Evolutionary conservation across 2,113 vertebrate species (phyloP).

Genomic region (Percopsis transmontana): DNA sequence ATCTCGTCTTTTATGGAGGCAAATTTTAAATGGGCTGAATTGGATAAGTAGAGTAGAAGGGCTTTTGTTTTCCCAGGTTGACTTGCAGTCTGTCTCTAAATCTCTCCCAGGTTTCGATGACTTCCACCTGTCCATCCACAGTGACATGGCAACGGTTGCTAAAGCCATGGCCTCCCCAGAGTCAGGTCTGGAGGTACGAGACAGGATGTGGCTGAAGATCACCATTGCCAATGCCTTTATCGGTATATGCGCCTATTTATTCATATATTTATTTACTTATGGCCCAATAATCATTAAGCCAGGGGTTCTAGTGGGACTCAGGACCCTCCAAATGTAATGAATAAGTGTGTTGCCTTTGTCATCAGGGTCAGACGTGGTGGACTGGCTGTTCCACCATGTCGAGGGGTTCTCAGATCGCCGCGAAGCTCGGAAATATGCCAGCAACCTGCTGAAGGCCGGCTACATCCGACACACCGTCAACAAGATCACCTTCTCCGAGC

Average conservation of each 20-base stretch:
- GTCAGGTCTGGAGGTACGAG: slow-evolving; percentile 94
- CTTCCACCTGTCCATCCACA: slow-evolving; percentile 98
- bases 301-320: neutral
- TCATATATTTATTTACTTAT: neutral
- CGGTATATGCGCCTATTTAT: slow-evolving; percentile 45
- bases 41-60: neutral
- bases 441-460: slow-evolving; percentile 97
- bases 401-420: slow-evolving; percentile 96
- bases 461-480: slow-evolving; percentile 98
- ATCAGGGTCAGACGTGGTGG: slow-evolving; percentile 96
- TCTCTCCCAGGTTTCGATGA: slow-evolving; percentile 89
- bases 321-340: neutral
- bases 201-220: slow-evolving; percentile 87
- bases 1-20: no score
- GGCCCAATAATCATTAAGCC: neutral
- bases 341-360: neutral
- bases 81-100: neutral
- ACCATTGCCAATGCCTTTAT: slow-evolving; percentile 80
- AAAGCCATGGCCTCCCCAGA: slow-evolving; percentile 98
- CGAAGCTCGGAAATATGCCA: slow-evolving; percentile 95
- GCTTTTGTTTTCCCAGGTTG: neutral
- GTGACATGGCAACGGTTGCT: slow-evolving; percentile 95
- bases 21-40: neutral
- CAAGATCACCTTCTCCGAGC: slow-evolving; percentile 99
- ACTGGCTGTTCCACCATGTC: slow-evolving; percentile 97